phyloP scores from a whole-genome alignment of 2,113 vertebrate species.

The Alectura lathami region DNA sequence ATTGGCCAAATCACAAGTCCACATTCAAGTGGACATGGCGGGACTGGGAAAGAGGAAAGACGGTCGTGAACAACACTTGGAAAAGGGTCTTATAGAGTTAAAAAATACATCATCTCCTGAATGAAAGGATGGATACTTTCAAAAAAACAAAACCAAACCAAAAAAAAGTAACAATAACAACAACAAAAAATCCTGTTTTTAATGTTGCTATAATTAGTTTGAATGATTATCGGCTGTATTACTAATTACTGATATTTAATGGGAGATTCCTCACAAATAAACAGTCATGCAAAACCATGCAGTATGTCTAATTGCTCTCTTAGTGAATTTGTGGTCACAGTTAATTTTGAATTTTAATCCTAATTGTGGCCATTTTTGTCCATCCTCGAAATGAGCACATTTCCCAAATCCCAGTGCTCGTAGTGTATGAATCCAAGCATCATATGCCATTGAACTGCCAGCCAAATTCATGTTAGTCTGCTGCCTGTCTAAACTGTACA shows the following conservation, averaged over 20 bases:
- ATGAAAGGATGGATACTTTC: background rate
- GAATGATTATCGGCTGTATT: background rate
- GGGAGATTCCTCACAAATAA: background rate
- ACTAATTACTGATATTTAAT: background rate
- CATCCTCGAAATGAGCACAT: background rate
- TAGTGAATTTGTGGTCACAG: background rate
- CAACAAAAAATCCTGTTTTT: background rate
- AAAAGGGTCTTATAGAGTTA: background rate
- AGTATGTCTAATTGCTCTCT: background rate
- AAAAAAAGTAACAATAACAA: background rate
- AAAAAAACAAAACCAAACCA: background rate
- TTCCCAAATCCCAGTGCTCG: background rate
- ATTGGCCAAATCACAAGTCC: background rate
- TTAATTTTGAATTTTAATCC: background rate
- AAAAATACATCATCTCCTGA: background rate
- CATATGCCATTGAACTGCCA: background rate
- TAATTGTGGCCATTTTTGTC: background rate
- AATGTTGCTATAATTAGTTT: background rate
- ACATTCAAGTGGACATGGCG: background rate
- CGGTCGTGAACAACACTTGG: background rate
- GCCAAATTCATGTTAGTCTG: background rate
- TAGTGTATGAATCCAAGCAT: background rate
- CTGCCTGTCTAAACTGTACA: background rate
- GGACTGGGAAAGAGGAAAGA: fast-evolving
- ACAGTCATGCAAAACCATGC: background rate